Base-by-base conservation (phyloP, 1,140 invertebrate genomes). In the Chironomus striatipennis region DNA sequence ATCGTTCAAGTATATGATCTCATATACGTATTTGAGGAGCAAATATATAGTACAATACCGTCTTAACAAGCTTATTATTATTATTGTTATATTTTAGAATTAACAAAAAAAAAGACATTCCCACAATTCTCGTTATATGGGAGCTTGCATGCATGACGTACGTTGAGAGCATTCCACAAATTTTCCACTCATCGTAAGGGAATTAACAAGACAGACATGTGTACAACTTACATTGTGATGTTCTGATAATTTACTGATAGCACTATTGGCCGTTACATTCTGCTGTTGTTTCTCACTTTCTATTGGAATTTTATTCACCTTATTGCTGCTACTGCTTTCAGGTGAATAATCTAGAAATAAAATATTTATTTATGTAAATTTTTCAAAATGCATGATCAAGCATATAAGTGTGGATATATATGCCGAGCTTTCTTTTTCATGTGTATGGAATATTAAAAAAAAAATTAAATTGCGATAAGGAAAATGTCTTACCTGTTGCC, bases 1-100 rank as follows among this genome's bases (percentile, higher is more conserved):
- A n/a, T 57, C 47, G n/a, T n/a, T 57, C 47, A 57, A 57, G n/a
- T 57, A 57, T 57, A n/a, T n/a, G 47, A 57, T 12, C 47, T n/a
- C 47, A 57, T 34, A 34, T 34, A 34, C 24, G 24, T 34, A 34
- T 34, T 34, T 34, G 24, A 5, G 24, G 24, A 34, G 24, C 5
- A 34, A 34, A 34, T 34, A 34, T 34, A 34, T 34, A 34, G 24
- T 34, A 34, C 24, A 34, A 34, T 34, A 34, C 24, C 24, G 24
- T 34, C 24, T 34, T 34, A 34, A 34, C 5, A 34, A 34, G 24
- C 24, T 34, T 34, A 34, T 34, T 34, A 34, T 34, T 34, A 34
- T 34, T 34, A 34, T 34, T 34, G 5, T 34, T 34, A 34, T 34
- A 34, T 34, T 34, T 34, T 34, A 34, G 24, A 34, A 34, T 2